These are phyloP conservation scores for Ochropacha duplaris DNA, from an alignment of 2,888 invertebrate species.

Conservation along the genomic window DNA sequence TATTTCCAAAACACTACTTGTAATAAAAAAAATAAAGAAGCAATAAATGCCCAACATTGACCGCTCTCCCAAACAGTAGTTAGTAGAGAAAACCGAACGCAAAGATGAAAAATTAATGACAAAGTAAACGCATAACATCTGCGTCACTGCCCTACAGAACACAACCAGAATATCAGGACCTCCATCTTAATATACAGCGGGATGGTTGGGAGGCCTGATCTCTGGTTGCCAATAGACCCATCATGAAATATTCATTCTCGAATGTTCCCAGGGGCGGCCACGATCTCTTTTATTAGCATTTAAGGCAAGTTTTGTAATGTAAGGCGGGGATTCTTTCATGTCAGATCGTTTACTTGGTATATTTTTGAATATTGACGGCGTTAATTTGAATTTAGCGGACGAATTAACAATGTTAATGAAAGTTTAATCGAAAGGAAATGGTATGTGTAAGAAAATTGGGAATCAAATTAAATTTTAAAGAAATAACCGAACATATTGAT, in stretches of 20 bases:
- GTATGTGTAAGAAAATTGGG: background rate
- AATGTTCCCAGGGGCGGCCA: constrained; percentile 42
- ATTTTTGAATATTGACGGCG: constrained; percentile 46
- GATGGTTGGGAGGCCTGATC: constrained; percentile 32
- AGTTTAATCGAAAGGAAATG: background rate
- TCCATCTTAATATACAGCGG: constrained; percentile 23
- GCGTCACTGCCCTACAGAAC: constrained; percentile 46
- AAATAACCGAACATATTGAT: no score
- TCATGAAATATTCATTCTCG: constrained; percentile 70
- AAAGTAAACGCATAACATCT: constrained; percentile 67
- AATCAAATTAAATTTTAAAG: background rate
- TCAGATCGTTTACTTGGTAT: constrained; percentile 35
- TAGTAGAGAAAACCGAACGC: constrained; percentile 46
- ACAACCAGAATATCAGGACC: constrained; percentile 41
- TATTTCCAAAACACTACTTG: background rate
- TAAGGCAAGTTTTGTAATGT: constrained; percentile 69
- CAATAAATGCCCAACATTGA: constrained; percentile 1
- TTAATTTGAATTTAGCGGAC: constrained; percentile 39
- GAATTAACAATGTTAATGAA: background rate
- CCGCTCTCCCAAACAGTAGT: constrained; percentile 34
- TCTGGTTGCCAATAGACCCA: constrained; percentile 50
- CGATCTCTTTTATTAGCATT: constrained; percentile 72
- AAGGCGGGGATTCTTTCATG: constrained; percentile 52
- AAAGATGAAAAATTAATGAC: constrained; percentile 67
- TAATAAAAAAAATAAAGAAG: background rate